Conservation (phyloP, 2,113 vertebrate species). For the Vimba vimba region DNA sequence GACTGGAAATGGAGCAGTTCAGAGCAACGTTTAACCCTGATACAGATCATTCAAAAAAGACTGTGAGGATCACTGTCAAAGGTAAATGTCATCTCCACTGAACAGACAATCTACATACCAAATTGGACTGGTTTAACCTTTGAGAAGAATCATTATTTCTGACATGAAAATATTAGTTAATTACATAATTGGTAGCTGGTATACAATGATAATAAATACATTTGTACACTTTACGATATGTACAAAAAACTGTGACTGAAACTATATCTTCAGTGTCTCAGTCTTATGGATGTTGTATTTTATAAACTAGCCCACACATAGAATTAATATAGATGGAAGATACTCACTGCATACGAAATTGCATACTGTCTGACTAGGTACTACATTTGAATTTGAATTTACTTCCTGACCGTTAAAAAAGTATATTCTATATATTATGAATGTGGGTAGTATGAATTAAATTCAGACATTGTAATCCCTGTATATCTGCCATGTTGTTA, state of each 20-base stretch:
- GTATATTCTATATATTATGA: too few species aligned
- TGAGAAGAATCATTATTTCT: not conserved
- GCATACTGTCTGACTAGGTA: too few species aligned
- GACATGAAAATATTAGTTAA: too few species aligned
- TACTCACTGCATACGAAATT: too few species aligned
- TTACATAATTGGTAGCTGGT: too few species aligned
- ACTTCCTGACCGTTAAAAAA: too few species aligned
- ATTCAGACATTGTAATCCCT: too few species aligned
- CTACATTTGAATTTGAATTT: too few species aligned
- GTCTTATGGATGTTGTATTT: not conserved
- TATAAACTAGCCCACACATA: not conserved
- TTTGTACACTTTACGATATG: too few species aligned
- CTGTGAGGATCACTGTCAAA: slow-evolving; percentile 44
- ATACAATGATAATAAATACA: too few species aligned
- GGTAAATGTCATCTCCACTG: slow-evolving; percentile 49
- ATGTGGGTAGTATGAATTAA: too few species aligned
- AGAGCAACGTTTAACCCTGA: fast-evolving
- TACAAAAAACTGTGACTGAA: not conserved
- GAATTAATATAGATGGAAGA: not conserved
- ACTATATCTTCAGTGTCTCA: not conserved
- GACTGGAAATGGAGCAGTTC: slow-evolving; percentile 42
- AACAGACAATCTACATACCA: not conserved
- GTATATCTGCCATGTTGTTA: too few species aligned
- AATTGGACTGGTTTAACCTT: not conserved
- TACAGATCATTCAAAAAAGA: not conserved